A percentile compares a stretch with the other conserved stretches of the same genome.
These are phyloP conservation scores for Sardinella longiceps DNA, from an alignment of 2,797 vertebrate species.

Conservation along the genomic window DNA sequence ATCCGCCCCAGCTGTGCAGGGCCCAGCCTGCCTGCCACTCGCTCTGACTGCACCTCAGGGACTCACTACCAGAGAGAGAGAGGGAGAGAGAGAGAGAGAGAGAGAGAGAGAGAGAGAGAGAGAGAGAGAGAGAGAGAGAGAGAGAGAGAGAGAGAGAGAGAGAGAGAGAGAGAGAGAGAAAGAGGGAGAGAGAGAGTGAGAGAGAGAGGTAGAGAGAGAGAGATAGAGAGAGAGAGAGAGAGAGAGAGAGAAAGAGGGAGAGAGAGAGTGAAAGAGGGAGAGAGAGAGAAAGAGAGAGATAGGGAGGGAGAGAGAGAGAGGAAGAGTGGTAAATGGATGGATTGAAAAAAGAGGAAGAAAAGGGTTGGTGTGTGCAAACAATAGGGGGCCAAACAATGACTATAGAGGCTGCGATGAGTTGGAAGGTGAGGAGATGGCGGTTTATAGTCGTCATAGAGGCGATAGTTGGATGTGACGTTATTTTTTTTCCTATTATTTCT, in stretches of 20 bases:
- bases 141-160: not conserved
- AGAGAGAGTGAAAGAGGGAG: not conserved
- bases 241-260: not conserved
- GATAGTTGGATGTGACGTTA: not conserved
- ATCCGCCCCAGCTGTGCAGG: not conserved
- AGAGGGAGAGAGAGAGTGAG: not conserved
- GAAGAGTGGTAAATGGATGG: too few species aligned
- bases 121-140: not conserved
- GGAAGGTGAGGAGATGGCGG: not conserved
- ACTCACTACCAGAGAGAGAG: not conserved
- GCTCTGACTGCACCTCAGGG: conserved; percentile 22
- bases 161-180: too few species aligned
- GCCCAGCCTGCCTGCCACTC: conserved; percentile 14
- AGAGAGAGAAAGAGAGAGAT: not conserved
- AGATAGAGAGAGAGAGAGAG: not conserved
- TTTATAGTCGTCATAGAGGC: not conserved
- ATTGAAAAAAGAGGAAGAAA: too few species aligned
- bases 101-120: not conserved
- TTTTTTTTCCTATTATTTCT: not conserved
- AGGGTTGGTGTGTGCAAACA: too few species aligned
- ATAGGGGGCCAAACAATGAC: too few species aligned
- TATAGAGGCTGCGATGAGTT: not conserved
- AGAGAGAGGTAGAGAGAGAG: too few species aligned
- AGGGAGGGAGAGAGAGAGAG: not conserved
- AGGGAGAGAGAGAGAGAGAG: not conserved